These are phyloP conservation scores for Amitus sp. DNA, from an alignment of 2,888 invertebrate species.

Conservation along the genomic window DNA sequence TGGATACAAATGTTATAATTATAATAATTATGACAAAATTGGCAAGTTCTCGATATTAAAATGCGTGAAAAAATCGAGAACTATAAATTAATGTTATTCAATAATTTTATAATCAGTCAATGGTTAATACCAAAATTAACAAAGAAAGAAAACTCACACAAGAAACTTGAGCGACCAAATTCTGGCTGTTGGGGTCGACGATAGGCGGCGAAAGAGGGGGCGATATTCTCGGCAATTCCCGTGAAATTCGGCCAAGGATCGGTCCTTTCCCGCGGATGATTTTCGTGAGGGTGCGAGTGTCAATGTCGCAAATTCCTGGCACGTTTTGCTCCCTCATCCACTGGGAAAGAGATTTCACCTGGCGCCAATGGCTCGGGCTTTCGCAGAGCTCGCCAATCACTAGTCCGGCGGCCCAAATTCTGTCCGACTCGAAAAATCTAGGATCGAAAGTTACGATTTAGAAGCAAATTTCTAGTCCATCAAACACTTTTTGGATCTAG, in stretches of 20 bases:
- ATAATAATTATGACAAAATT: too few species aligned
- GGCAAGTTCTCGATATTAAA: too few species aligned
- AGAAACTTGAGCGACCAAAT: constrained; percentile 94
- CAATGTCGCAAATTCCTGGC: constrained; percentile 91
- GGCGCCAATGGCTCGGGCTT: constrained; percentile 91
- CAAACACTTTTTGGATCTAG: too few species aligned
- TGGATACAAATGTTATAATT: too few species aligned
- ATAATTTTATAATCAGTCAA: too few species aligned
- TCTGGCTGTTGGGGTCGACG: constrained; percentile 85
- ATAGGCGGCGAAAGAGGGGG: constrained; percentile 64
- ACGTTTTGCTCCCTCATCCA: constrained; percentile 86
- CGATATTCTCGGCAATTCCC: constrained; percentile 25
- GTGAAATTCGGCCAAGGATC: constrained; percentile 75
- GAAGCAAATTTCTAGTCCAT: too few species aligned
- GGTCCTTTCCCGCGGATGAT: constrained; percentile 90
- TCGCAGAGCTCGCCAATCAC: constrained; percentile 92
- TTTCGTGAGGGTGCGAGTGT: constrained; percentile 93
- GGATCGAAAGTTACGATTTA: too few species aligned
- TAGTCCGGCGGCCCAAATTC: constrained; percentile 91
- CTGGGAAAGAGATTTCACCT: constrained; percentile 78
- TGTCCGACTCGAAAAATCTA: constrained; percentile 90
- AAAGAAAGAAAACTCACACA: constrained; percentile 39
- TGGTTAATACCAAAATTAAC: too few species aligned
- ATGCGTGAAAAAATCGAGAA: too few species aligned
- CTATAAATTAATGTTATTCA: too few species aligned